phyloP scores from a whole-genome alignment of 2,113 vertebrate genomes.

The Picathartes gymnocephalus region DNA sequence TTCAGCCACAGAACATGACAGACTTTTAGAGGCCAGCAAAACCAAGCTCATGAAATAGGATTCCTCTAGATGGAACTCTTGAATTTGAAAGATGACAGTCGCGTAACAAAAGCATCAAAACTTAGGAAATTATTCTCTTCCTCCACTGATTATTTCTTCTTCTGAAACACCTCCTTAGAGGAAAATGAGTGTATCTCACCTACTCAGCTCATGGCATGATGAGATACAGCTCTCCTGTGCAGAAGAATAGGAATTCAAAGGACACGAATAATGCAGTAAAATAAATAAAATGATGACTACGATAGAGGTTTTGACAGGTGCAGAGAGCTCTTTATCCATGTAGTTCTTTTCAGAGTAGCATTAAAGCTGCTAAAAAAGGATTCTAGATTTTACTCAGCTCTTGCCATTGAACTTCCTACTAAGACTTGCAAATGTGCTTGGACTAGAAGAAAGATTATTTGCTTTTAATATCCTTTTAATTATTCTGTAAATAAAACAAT shows the following conservation, averaged over 20 bases:
- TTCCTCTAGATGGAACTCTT: conserved; percentile 56
- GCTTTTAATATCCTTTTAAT: background rate
- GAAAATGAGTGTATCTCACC: conserved; percentile 3
- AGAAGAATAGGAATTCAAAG: conserved; percentile 23
- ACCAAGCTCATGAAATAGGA: conserved; percentile 1
- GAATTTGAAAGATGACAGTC: conserved; percentile 38
- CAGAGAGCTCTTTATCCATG: background rate
- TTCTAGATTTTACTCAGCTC: background rate
- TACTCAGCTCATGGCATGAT: background rate
- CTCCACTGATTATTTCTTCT: background rate
- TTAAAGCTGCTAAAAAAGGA: background rate
- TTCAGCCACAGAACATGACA: background rate
- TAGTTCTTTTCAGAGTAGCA: background rate
- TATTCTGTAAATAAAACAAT: background rate
- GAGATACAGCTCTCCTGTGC: background rate
- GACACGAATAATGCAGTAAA: background rate
- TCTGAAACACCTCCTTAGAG: background rate
- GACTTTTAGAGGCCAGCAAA: background rate
- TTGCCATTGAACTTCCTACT: background rate
- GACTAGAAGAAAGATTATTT: background rate
- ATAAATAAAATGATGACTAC: background rate
- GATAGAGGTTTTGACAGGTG: background rate
- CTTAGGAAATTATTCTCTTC: conserved; percentile 28
- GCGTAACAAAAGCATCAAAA: background rate
- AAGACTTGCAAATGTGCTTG: background rate